These are phyloP conservation scores for Chrysolophus pictus DNA, from an alignment of 2,797 vertebrate genomes.

Conservation along the genomic window DNA sequence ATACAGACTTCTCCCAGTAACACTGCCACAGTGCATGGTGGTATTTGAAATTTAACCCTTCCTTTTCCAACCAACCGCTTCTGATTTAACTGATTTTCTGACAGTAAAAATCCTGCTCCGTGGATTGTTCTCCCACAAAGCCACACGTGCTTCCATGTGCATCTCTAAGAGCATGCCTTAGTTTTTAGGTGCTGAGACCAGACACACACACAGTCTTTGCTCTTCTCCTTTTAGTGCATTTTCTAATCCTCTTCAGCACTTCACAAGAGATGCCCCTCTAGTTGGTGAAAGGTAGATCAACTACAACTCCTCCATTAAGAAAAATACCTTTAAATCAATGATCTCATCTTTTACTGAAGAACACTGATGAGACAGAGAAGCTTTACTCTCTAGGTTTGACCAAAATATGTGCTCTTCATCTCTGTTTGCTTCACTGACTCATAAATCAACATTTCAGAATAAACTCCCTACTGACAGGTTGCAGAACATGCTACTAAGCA, in stretches of 20 bases:
- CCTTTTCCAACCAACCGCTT: neutral
- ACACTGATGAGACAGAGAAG: neutral
- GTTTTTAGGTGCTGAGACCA: neutral
- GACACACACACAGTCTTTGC: neutral
- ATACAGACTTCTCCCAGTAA: neutral
- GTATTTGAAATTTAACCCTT: neutral
- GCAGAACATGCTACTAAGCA: neutral
- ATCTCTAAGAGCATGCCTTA: neutral
- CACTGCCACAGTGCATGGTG: neutral
- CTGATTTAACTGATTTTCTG: neutral
- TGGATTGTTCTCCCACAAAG: neutral
- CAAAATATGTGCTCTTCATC: neutral
- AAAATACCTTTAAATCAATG: neutral
- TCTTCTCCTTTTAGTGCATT: neutral
- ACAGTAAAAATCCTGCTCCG: neutral
- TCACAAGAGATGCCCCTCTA: neutral
- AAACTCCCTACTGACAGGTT: neutral
- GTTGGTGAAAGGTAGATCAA: slow-evolving; percentile 10
- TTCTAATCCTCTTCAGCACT: neutral
- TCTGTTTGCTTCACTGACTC: neutral
- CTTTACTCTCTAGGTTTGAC: neutral
- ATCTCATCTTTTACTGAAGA: neutral
- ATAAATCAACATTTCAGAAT: neutral
- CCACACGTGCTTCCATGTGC: no score
- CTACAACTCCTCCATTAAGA: neutral